These are phyloP conservation scores for Zygothrica quintamaculata DNA, from an alignment of 2,888 invertebrate genomes.

Conservation along the genomic window DNA sequence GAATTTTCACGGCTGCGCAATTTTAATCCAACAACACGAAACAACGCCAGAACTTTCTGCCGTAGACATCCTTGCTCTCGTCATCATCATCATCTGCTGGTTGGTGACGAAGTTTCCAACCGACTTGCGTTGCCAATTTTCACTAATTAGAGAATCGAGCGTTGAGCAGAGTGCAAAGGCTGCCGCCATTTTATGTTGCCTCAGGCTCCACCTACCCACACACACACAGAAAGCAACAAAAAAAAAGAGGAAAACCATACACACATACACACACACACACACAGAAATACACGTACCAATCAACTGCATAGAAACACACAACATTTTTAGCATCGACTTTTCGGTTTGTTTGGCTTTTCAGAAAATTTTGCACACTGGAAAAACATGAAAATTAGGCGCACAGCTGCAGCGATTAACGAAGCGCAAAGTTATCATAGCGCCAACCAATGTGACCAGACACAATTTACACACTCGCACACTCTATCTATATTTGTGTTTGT, in stretches of 20 bases:
- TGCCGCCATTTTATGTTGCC: conserved; percentile 71
- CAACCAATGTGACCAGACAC: conserved; percentile 11
- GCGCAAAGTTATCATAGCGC: conserved; percentile 81
- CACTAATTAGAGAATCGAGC: conserved; percentile 70
- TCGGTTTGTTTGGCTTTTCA: conserved; percentile 53
- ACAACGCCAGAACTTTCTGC: conserved; percentile 26
- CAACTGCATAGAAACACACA: conserved; percentile 26
- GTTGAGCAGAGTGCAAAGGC: conserved; percentile 48
- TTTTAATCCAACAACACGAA: conserved; percentile 77
- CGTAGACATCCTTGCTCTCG: no score
- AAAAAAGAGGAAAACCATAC: conserved; percentile 6
- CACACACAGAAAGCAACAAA: conserved; percentile 3
- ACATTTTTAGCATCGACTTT: conserved; percentile 33
- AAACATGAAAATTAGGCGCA: conserved; percentile 68
- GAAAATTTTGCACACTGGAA: conserved; percentile 46
- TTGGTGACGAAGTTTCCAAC: conserved; percentile 74
- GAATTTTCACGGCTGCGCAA: conserved; percentile 75
- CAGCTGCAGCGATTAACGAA: conserved; percentile 82
- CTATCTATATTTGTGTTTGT: neutral
- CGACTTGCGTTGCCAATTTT: conserved; percentile 78
- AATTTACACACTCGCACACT: conserved; percentile 5
- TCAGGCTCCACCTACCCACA: conserved; percentile 39
- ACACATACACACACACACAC: conserved; percentile 8
- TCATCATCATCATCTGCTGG: neutral
- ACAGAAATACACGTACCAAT: conserved; percentile 28